These are phyloP conservation scores for Idaea biselata DNA, from an alignment of 2,888 invertebrate species.

Conservation along the genomic window DNA sequence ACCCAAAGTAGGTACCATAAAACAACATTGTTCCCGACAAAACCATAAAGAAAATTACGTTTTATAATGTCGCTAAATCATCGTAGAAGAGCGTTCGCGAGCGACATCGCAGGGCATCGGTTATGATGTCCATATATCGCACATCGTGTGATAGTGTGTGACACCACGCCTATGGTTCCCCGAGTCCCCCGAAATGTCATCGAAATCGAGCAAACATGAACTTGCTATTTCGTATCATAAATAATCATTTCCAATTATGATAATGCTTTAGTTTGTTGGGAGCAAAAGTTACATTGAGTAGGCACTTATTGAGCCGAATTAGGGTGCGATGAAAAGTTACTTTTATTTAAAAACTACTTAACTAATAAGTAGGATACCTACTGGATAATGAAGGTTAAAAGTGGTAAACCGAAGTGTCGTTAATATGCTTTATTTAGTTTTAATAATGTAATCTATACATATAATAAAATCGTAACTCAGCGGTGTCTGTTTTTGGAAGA, in stretches of 20 bases:
- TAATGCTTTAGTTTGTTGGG: not conserved
- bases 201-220: conserved; percentile 40
- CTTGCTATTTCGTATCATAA: conserved; percentile 38
- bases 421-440: no score
- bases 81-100: not conserved
- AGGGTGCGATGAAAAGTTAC: not conserved
- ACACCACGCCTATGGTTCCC: conserved; percentile 68
- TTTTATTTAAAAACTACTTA: not conserved
- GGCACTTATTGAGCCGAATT: not conserved
- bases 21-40: no score
- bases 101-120: conserved; percentile 38
- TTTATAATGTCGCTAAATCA: conserved; percentile 4
- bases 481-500: no score
- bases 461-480: no score
- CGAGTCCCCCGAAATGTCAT: conserved; percentile 12
- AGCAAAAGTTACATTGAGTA: not conserved
- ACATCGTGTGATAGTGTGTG: conserved; percentile 56
- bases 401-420: no score
- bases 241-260: conserved; percentile 1
- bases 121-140: conserved; percentile 67
- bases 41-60: not conserved
- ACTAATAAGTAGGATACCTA: not conserved
- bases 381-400: not conserved
- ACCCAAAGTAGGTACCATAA: no score
- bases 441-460: no score